Percentiles rank a stretch among this genome's conserved stretches.
These are phyloP conservation scores for Somateria mollissima DNA, from an alignment of 2,797 vertebrate species.

Conservation along the genomic window DNA sequence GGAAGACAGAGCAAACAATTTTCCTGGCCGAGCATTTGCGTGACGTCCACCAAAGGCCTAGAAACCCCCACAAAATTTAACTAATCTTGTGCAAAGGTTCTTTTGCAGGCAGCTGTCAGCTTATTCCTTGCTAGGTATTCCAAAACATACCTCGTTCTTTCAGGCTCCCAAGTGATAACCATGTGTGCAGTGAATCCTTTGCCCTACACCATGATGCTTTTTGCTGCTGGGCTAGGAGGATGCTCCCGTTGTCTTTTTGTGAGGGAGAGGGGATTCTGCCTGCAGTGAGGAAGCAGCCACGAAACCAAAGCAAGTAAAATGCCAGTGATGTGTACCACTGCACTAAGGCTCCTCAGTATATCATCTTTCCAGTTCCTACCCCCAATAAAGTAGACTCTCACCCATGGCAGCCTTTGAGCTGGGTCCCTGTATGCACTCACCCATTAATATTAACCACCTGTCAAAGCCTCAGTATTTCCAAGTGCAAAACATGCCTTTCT, in stretches of 20 bases:
- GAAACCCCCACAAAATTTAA: not conserved
- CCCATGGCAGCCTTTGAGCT: not conserved
- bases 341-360: not conserved
- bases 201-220: not conserved
- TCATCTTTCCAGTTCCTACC: not conserved
- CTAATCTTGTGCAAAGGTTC: not conserved
- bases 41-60: not conserved
- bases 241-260: not conserved
- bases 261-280: rapidly evolving
- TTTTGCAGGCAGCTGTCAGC: not conserved
- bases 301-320: not conserved
- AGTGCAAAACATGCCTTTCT: not conserved
- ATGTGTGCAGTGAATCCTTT: not conserved
- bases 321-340: not conserved
- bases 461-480: not conserved
- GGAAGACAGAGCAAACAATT: not conserved
- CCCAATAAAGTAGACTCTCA: not conserved
- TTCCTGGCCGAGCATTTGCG: not conserved
- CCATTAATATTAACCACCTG: not conserved
- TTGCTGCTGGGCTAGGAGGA: not conserved
- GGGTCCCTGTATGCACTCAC: not conserved
- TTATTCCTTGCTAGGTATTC: not conserved
- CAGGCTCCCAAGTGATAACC: not conserved
- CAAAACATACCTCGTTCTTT: not conserved
- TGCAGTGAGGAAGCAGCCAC: not conserved